Evolutionary conservation across 2,888 invertebrate species (phyloP), one percentile per base, ranked within the genome.

Genomic region (Eristalis arbustorum): DNA sequence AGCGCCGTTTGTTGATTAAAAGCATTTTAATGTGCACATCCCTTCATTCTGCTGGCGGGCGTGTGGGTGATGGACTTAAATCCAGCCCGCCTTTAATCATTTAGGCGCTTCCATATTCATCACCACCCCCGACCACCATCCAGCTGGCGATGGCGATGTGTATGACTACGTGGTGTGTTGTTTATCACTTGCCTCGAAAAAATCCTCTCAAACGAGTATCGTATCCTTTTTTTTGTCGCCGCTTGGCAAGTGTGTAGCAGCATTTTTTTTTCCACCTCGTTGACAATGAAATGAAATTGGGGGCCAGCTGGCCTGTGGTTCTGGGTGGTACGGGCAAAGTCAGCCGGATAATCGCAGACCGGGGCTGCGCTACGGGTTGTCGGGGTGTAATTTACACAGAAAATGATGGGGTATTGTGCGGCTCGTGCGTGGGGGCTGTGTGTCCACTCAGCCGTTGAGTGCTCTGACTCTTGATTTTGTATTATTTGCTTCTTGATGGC

Each of bases 1-100:
- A 64, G 18, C 63, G 37, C 10, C 22, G 22, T 37, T 64, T 64
- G 37, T 22, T 37, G 63, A 37, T 37, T 64, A 64, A 64, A 64
- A 64, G 63, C 63, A 37, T 37, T 64, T 64, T 49, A 49, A 49
- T 49, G 49, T 49, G n/a, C 49, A 49, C 49, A 49, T 49, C 49
- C 18, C 8, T 49, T 18, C 31, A 31, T 31, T n/a, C 49, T 8
- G 49, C 31, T 49, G 8, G 1, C 49, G 49, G 18, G 8, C 1
- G 49, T 31, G 37, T 37, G 37, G 13, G 37, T 37, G 37, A 37
- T 49, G 49, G 49, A 49, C 18, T 49, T 49, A 49, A 49, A 18
- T 49, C 49, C 49, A 49, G 18, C 18, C 49, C 8, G 18, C 1
- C 8, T 42, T 42, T 42, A 42, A 42, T 42, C 40, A 14, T 42